Percentiles rank a stretch among this genome's conserved stretches.
Conservation (phyloP, 2,888 invertebrate genomes). For the Argynnis bischoffii region DNA sequence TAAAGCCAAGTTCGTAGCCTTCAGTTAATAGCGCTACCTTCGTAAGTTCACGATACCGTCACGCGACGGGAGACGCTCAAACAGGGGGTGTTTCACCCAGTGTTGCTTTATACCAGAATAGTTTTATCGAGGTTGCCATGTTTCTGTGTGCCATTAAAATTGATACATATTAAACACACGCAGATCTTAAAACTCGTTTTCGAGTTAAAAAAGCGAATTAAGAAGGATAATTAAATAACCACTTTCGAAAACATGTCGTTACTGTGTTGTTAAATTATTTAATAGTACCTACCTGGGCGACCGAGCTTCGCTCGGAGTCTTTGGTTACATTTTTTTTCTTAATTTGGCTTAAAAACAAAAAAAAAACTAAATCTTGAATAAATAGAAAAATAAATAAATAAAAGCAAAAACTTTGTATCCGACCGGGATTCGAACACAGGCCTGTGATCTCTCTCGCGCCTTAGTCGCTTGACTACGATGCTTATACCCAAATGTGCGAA, state of each 20-base stretch:
- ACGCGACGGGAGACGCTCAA: slow-evolving; percentile 45
- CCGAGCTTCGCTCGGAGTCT: too few species aligned
- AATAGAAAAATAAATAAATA: too few species aligned
- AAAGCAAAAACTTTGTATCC: too few species aligned
- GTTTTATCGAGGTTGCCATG: slow-evolving; percentile 3
- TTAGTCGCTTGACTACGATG: too few species aligned
- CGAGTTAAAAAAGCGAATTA: slow-evolving; percentile 1
- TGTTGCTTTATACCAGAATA: slow-evolving; percentile 15
- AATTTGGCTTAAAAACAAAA: too few species aligned
- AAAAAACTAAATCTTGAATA: too few species aligned
- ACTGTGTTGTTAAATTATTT: neutral
- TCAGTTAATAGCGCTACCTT: slow-evolving; percentile 49
- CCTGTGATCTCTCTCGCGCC: too few species aligned
- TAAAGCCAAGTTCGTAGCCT: slow-evolving; percentile 60
- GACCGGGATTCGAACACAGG: too few species aligned
- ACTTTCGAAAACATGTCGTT: neutral
- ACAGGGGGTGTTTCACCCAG: slow-evolving; percentile 29
- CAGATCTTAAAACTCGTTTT: slow-evolving; percentile 9
- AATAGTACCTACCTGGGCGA: too few species aligned
- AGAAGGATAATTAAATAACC: slow-evolving; percentile 4
- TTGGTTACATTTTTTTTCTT: too few species aligned
- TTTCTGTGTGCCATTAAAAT: slow-evolving; percentile 17
- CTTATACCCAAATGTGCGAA: too few species aligned
- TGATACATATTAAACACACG: slow-evolving; percentile 19
- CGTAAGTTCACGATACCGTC: slow-evolving; percentile 45